Evolutionary conservation across 1,140 invertebrate genomes (phyloP), one percentile per base, ranked within the genome.

Genomic region (Pseudomyrmex flavicornis): DNA sequence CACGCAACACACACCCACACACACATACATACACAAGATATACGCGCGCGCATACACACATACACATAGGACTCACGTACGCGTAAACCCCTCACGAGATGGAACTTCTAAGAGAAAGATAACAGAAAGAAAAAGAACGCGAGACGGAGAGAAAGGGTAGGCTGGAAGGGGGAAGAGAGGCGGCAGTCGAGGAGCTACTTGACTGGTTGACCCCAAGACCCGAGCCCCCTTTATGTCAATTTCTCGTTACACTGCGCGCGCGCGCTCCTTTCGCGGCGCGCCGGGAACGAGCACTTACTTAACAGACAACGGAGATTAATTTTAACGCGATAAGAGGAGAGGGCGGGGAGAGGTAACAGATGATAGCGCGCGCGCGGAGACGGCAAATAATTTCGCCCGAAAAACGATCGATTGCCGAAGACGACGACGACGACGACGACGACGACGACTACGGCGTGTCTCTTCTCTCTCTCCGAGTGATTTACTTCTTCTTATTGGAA

Each of bases 151-250:
- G 65, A 91, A 70, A 77, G 73, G 12, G 13, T 52, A 87, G 56
- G 59, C 7, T n/a, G 22, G 62, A 69, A 1, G 10, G 22, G 56
- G 63, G 4, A 7, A 44, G 50, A 75, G 54, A 61, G 63, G 59
- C 72, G 87, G 48, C 70, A 62, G 68, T 48, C 75, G 84, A 86
- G 84, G 73, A 72, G 85, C 89, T 90, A 82, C 87, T 92, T 90
- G 85, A 88, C 88, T 86, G 88, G 84, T 89, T 91, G 91, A 92
- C 91, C 91, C 86, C 90, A 68, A 66, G 73, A 86, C 75, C 85
- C 87, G 85, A 73, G 68, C 52, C 87, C 87, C 84, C 87, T 83
- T 89, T 87, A 92, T 92, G 91, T 92, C 91, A 92, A 91, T 92
- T 92, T 91, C 91, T 92, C 89, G 89, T 91, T 89, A 91, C 75